Base-by-base conservation (phyloP, 2,797 vertebrate genomes). In the Diceros bicornis region DNA sequence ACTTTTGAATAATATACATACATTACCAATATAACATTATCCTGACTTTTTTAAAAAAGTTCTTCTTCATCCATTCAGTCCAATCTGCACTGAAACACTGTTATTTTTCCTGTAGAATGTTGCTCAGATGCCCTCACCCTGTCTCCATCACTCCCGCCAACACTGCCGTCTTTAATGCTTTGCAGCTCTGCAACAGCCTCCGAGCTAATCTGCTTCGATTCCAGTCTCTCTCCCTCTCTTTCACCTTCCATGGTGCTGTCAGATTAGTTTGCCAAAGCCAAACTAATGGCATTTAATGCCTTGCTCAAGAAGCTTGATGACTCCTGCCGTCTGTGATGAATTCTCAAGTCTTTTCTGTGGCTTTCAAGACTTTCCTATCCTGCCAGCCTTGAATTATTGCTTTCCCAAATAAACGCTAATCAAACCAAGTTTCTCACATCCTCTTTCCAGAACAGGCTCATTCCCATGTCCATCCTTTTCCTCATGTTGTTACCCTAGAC, bases 391-490 rank as follows among this genome's bases (percentile, higher is more conserved):
- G 6, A 32, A 2, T n/a, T 52, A 23, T 0, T 66, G n/a, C 52
- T 92, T 93, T 88, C 66, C 84, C 41, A n/a, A 72, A 52, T n/a
- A 50, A 64, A 37, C 12, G 18, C 74, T 59, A 72, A 83, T 55
- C 34, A n/a, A 44, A 57, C 10, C 86, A 41, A 1, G 27, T 44
- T 79, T 71, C 86, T 75, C 20, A 14, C 12, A 4, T 69, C 52
- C 55, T 71, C 74, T 85, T 81, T 37, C 7, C 61, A 91, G 17
- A 83, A 79, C 41, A 69, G 75, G n/a, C 32, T 25, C 27, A 11
- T 85, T 84, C 74, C 64, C 52, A 21, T 62, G 68, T 89, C 29
- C n/a, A 27, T 47, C 61, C n/a, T 77, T 66, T 27, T 17, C 61
- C 17, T 78, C 37, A 23, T 4, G 23, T 74, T 29, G 23, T 32